Percentiles rank a stretch among this genome's conserved stretches.
phyloP scores from a whole-genome alignment of 1,140 invertebrate species.

The Lanistes nyassanus region DNA sequence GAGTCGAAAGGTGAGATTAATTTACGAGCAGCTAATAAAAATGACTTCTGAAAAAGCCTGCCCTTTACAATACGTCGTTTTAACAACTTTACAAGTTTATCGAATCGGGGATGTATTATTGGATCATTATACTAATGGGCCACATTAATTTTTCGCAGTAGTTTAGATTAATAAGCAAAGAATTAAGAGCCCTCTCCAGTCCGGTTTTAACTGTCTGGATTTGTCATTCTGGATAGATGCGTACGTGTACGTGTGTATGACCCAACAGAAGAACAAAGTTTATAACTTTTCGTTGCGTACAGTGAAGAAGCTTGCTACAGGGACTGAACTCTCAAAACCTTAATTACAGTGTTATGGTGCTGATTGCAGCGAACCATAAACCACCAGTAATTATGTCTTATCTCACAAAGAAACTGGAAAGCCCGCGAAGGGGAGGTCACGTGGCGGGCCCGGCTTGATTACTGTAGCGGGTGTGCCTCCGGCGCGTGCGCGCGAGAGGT shows the following conservation, averaged over 20 bases:
- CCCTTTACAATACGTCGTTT: neutral
- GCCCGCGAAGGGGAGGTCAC: neutral
- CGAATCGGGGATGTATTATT: neutral
- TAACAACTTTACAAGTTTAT: neutral
- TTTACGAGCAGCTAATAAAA: too few relatives aligned
- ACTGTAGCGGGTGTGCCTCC: too few relatives aligned
- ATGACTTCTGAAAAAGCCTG: too few relatives aligned
- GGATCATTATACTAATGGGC: neutral
- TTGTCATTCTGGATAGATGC: neutral
- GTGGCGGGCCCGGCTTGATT: too few relatives aligned
- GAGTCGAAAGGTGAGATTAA: too few relatives aligned
- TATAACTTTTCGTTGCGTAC: neutral
- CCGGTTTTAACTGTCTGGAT: too few relatives aligned
- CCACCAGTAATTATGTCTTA: neutral
- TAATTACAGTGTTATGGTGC: neutral
- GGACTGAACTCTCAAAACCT: neutral
- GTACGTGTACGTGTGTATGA: neutral
- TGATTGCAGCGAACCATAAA: neutral
- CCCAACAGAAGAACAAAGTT: too few relatives aligned
- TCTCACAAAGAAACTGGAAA: neutral
- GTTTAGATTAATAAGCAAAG: neutral
- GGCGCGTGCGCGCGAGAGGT: too few relatives aligned
- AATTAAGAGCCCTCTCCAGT: neutral
- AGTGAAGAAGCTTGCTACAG: neutral
- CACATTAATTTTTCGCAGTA: neutral